These are phyloP conservation scores for Upupa epops DNA, from an alignment of 2,113 vertebrate species.

Conservation along the genomic window DNA sequence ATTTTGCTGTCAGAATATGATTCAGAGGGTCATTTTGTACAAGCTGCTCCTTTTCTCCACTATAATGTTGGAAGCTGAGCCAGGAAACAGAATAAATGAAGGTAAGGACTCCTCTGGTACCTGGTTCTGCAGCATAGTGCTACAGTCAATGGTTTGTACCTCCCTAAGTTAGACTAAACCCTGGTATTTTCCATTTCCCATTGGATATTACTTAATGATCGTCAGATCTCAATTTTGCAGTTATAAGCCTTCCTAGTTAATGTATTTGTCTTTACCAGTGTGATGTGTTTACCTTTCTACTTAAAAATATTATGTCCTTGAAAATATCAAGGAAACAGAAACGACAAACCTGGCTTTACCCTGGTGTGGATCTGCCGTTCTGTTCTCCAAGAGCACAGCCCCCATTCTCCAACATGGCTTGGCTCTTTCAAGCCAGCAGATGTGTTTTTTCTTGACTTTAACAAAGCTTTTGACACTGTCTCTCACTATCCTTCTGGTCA, in stretches of 20 bases:
- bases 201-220: neutral
- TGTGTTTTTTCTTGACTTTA: neutral
- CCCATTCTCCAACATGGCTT: neutral
- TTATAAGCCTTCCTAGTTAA: neutral
- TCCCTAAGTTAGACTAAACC: neutral
- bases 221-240: neutral
- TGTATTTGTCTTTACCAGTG: neutral
- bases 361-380: neutral
- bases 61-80: neutral
- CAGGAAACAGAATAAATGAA: neutral
- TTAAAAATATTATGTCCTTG: neutral
- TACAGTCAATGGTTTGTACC: neutral
- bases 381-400: neutral
- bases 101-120: neutral
- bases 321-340: neutral
- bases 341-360: neutral
- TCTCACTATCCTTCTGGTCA: neutral
- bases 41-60: neutral
- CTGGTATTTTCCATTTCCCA: neutral
- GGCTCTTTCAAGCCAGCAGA: neutral
- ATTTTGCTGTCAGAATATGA: neutral
- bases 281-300: neutral
- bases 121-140: neutral
- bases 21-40: neutral
- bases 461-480: neutral